Percentiles rank a stretch among this genome's conserved stretches.
Conservation (phyloP, 2,113 vertebrate species). For the Hydrolagus affinis region DNA sequence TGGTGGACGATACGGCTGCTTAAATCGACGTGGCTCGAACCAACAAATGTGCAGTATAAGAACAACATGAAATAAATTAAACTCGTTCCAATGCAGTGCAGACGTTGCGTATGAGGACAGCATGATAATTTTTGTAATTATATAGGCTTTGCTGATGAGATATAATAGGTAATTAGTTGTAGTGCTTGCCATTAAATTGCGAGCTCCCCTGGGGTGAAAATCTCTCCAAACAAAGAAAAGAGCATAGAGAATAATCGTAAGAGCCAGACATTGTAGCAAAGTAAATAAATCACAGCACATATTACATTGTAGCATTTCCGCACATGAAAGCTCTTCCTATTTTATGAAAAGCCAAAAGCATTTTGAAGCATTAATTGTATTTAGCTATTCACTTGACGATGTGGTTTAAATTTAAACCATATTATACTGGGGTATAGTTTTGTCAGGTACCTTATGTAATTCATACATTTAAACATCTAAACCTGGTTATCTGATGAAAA, state of each 20-base stretch:
- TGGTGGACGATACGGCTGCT: neutral
- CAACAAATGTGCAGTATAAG: no score
- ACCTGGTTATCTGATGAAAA: no score
- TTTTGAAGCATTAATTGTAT: no score
- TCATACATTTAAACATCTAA: no score
- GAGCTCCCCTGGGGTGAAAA: slow-evolving; percentile 2
- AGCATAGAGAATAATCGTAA: slow-evolving; percentile 4
- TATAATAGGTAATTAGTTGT: slow-evolving; percentile 21
- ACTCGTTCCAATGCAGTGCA: slow-evolving; percentile 1
- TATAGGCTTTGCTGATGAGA: slow-evolving; percentile 29
- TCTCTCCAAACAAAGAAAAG: neutral
- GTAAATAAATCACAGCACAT: slow-evolving; percentile 18
- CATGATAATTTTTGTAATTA: slow-evolving; percentile 31
- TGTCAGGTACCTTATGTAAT: no score
- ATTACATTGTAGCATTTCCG: neutral
- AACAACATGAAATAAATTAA: no score
- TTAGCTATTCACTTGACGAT: no score
- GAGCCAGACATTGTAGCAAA: slow-evolving; percentile 12
- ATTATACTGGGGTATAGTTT: no score
- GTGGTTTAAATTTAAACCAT: no score
- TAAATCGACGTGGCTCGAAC: no score
- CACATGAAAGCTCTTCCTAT: neutral
- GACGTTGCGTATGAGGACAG: slow-evolving; percentile 11
- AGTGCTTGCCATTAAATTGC: slow-evolving; percentile 21
- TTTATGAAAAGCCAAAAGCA: no score